Conservation (phyloP, 1,140 invertebrate genomes). For the Hylaeus volcanicus region DNA sequence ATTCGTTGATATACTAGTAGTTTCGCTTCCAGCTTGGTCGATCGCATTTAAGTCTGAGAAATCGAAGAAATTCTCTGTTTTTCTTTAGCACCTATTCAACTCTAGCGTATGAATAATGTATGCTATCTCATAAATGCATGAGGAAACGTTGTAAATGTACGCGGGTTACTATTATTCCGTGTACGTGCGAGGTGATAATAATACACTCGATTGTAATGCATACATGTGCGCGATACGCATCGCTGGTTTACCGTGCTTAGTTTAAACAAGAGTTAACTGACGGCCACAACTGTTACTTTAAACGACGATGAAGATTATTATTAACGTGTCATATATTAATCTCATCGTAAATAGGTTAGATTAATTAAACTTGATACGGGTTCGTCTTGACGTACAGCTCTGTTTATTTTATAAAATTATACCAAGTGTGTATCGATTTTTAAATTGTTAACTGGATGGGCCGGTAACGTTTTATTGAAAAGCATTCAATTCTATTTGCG, state of each 20-base stretch:
- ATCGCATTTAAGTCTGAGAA: neutral
- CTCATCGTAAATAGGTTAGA: neutral
- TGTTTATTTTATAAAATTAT: neutral
- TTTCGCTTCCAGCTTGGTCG: neutral
- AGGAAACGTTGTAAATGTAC: neutral
- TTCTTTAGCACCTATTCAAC: constrained; percentile 9
- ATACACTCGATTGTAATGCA: neutral
- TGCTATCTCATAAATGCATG: constrained; percentile 1
- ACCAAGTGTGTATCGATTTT: neutral
- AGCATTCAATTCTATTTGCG: neutral
- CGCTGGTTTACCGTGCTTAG: neutral
- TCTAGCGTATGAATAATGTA: constrained; percentile 23
- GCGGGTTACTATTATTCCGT: constrained; percentile 8
- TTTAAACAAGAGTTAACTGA: neutral
- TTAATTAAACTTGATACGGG: neutral
- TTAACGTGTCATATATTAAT: neutral
- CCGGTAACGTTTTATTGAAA: neutral
- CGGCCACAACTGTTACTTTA: neutral
- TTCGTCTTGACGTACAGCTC: no score
- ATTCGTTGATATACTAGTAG: no score
- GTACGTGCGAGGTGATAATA: neutral
- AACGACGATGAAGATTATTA: neutral
- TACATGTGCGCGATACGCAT: neutral
- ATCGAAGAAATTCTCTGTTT: neutral
- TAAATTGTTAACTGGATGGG: no score